Evolutionary conservation across 2,888 invertebrate genomes (phyloP).

Genomic region (Drosophila picticornis): DNA sequence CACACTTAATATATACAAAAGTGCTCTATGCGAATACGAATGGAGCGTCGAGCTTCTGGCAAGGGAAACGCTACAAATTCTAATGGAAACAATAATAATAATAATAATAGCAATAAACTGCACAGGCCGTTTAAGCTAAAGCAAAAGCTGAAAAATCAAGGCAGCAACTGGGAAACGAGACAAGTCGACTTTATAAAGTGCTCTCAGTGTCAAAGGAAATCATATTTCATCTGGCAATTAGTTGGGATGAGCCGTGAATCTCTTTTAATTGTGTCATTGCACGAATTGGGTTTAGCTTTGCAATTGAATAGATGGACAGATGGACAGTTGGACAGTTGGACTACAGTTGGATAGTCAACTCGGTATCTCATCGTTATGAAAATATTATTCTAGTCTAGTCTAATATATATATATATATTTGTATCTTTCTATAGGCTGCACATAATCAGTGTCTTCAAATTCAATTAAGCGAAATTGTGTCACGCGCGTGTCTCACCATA

Average conservation of each 20-base stretch:
- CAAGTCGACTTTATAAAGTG: slow-evolving; percentile 35
- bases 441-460: slow-evolving; percentile 62
- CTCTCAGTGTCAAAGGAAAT: slow-evolving; percentile 83
- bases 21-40: slow-evolving; percentile 12
- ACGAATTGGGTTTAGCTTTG: slow-evolving; percentile 4
- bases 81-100: slow-evolving; percentile 42
- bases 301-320: background rate
- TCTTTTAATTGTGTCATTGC: slow-evolving; percentile 52
- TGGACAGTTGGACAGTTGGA: background rate
- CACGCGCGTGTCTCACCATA: slow-evolving; percentile 56
- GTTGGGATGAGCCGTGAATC: slow-evolving; percentile 47
- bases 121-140: slow-evolving; percentile 16
- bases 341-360: background rate
- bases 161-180: slow-evolving; percentile 28
- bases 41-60: background rate
- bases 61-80: slow-evolving; percentile 32
- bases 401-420: background rate
- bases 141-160: slow-evolving; percentile 35
- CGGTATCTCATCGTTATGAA: background rate
- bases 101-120: slow-evolving; percentile 40
- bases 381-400: background rate
- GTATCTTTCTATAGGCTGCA: slow-evolving; percentile 4
- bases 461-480: slow-evolving; percentile 75
- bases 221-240: slow-evolving; percentile 79
- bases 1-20: slow-evolving; percentile 16